These are phyloP conservation scores for Micropterix aruncella DNA, from an alignment of 2,888 invertebrate genomes.

Conservation along the genomic window DNA sequence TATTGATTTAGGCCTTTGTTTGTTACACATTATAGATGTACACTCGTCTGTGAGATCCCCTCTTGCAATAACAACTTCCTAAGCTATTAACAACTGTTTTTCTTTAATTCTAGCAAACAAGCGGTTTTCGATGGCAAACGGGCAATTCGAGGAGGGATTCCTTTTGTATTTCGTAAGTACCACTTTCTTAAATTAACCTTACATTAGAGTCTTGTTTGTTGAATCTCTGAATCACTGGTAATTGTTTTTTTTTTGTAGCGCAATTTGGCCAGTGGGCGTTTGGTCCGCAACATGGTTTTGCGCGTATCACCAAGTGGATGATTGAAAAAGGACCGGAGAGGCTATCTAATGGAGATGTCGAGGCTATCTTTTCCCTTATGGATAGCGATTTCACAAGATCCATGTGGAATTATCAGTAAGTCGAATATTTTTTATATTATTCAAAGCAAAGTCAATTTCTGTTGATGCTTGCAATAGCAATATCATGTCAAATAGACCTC, in stretches of 20 bases:
- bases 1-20: no score
- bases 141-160: conserved; percentile 92
- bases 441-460: not conserved
- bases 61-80: no score
- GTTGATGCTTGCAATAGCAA: not conserved
- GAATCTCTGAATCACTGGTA: no score
- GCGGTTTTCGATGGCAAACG: conserved; percentile 94
- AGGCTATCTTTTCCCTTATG: conserved; percentile 82
- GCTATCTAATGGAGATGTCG: conserved; percentile 80
- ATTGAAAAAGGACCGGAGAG: conserved; percentile 80
- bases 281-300: conserved; percentile 95
- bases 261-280: conserved; percentile 92
- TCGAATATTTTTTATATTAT: not conserved
- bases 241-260: conserved; percentile 43
- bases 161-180: conserved; percentile 95
- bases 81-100: no score
- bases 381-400: conserved; percentile 86
- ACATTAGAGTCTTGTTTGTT: no score
- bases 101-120: conserved; percentile 60
- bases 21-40: no score
- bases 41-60: no score
- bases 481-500: not conserved
- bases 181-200: no score
- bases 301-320: conserved; percentile 83
- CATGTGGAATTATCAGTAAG: conserved; percentile 89